phyloP scores from a whole-genome alignment of 2,797 vertebrate genomes.

The Silurus lanzhouensis region DNA sequence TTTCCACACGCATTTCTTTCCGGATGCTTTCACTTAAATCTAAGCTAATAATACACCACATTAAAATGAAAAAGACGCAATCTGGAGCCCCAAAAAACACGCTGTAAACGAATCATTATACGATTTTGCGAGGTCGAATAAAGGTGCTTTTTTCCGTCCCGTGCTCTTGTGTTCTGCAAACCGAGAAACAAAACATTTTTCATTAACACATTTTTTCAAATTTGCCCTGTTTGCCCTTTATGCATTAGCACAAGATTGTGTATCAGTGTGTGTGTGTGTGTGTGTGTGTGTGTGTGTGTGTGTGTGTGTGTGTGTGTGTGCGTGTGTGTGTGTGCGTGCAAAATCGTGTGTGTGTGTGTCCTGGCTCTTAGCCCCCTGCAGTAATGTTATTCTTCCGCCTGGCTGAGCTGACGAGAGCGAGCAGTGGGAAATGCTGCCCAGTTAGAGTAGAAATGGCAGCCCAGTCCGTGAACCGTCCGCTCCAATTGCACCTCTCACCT shows the following conservation, averaged over 20 bases:
- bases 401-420: constrained; percentile 74
- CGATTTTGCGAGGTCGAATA: background rate
- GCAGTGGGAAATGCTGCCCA: constrained; percentile 74
- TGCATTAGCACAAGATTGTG: constrained; percentile 21
- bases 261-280: background rate
- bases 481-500: constrained; percentile 72
- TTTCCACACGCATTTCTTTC: background rate
- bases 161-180: background rate
- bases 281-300: constrained; percentile 47
- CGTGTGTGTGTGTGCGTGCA: constrained; percentile 17
- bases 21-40: no score
- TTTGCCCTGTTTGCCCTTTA: constrained; percentile 26
- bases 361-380: constrained; percentile 67
- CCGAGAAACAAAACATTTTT: background rate
- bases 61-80: background rate
- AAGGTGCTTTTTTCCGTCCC: background rate
- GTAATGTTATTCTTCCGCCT: constrained; percentile 82
- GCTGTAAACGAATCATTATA: constrained; percentile 24
- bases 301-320: constrained; percentile 52
- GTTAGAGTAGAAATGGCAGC: constrained; percentile 75
- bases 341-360: constrained; percentile 47
- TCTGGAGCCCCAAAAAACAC: background rate
- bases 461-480: constrained; percentile 69
- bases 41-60: background rate
- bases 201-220: constrained; percentile 10